Conservation (phyloP, 2,888 invertebrate species). For the Drosophila paramelanica region DNA sequence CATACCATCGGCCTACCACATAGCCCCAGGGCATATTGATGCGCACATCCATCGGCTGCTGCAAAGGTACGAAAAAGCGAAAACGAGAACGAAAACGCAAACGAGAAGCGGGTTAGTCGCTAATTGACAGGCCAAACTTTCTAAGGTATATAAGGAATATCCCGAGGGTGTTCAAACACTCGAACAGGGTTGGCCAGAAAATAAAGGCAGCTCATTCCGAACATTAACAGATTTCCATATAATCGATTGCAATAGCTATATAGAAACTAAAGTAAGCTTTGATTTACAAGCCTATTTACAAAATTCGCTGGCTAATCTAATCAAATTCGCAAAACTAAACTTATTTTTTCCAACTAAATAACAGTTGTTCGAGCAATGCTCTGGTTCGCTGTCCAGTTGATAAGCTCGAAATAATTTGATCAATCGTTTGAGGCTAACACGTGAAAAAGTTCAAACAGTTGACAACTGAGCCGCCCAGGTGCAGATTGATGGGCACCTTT, state of each 20-base stretch:
- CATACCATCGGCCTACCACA: conserved; percentile 90
- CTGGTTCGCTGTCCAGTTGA: not conserved
- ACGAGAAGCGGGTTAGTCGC: conserved; percentile 12
- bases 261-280: not conserved
- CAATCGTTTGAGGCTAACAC: conserved; percentile 61
- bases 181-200: conserved; percentile 17
- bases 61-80: conserved; percentile 12
- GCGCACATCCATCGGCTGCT: conserved; percentile 87
- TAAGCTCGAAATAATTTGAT: conserved; percentile 54
- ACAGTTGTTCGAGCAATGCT: not conserved
- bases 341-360: not conserved
- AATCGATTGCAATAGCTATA: not conserved
- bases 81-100: no score
- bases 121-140: conserved; percentile 65
- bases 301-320: not conserved
- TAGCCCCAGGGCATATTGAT: conserved; percentile 90
- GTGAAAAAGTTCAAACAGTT: conserved; percentile 61
- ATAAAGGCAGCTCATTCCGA: conserved; percentile 12
- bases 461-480: conserved; percentile 55
- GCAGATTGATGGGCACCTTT: conserved; percentile 65
- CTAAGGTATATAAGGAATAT: conserved; percentile 23
- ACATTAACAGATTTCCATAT: not conserved
- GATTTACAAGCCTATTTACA: not conserved
- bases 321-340: not conserved
- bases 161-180: conserved; percentile 26